Evolutionary conservation across 1,140 invertebrate species (phyloP), one percentile per base, ranked within the genome.

Genomic region (Matsumurasca onukii): DNA sequence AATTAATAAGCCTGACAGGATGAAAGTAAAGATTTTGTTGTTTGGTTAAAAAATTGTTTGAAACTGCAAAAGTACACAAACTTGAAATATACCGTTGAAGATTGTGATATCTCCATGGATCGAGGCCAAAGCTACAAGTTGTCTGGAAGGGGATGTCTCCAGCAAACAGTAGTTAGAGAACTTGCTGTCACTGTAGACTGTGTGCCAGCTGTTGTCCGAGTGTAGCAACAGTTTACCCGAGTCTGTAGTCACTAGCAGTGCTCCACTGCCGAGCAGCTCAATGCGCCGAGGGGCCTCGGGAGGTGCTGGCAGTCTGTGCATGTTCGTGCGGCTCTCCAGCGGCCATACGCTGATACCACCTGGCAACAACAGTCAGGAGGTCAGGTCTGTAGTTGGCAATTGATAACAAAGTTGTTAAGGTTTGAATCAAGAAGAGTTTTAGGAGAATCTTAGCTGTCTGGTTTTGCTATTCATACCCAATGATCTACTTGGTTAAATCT

Each of bases 261-360:
- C 22, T 24, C 24, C n/a, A 25, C 27, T n/a, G 2, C 13, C 17
- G 13, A 67, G 27, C 29, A 67, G 20, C 1, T 15, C 48, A 17
- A 67, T 12, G 17, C 45, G 30, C 2, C 65, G 25, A 55, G 65
- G 48, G 31, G 25, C 31, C 9, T 67, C 48, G 2, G 27, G 65
- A 9, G 62, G 62, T 9, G 27, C 22, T 2, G 62, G 62, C 5
- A 65, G 31, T n/a, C n/a, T n/a, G n/a, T n/a, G n/a, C n/a, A n/a
- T n/a, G n/a, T n/a, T n/a, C 12, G 62, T 24, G 13, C 12, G 9
- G 22, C 13, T 39, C 1, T 3, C 15, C 1, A 27, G 59, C 20
- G 69, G 45, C 83, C 88, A 89, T 34, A 84, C 59, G 62, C 84
- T 80, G 9, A 91, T 82, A 66, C 85, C 86, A 66, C 84, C n/a